Evolutionary conservation across 2,113 vertebrate species (phyloP).

Genomic region (Ailuropoda melanoleuca): DNA sequence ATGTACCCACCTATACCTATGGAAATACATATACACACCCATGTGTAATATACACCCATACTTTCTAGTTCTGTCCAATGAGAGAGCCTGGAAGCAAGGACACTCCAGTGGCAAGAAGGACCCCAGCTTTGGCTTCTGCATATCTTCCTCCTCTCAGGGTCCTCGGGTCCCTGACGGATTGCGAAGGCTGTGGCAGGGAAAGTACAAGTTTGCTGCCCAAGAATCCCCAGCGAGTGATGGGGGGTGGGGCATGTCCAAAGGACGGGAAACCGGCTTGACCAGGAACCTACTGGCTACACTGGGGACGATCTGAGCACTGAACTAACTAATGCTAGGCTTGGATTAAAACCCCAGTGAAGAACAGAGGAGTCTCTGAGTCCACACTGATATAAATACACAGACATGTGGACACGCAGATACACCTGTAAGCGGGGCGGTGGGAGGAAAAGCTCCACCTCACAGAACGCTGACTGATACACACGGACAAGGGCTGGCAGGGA

Average conservation of each 20-base stretch:
- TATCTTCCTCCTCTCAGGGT: background rate
- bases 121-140: background rate
- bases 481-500: accelerated
- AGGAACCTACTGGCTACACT: background rate
- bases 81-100: background rate
- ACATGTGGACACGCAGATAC: background rate
- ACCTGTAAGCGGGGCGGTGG: background rate
- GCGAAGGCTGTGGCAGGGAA: background rate
- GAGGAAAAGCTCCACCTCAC: background rate
- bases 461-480: background rate
- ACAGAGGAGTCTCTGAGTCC: background rate
- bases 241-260: background rate
- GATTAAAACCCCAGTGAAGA: too few relatives aligned
- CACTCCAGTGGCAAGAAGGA: background rate
- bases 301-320: background rate
- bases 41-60: accelerated
- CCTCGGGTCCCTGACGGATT: background rate
- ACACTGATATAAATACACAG: background rate
- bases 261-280: background rate
- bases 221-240: background rate
- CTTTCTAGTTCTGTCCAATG: background rate
- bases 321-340: background rate
- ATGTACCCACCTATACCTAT: background rate
- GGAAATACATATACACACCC: background rate
- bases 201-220: background rate